Conservation (phyloP, 1,140 invertebrate genomes). For the Phthorimaea operculella region DNA sequence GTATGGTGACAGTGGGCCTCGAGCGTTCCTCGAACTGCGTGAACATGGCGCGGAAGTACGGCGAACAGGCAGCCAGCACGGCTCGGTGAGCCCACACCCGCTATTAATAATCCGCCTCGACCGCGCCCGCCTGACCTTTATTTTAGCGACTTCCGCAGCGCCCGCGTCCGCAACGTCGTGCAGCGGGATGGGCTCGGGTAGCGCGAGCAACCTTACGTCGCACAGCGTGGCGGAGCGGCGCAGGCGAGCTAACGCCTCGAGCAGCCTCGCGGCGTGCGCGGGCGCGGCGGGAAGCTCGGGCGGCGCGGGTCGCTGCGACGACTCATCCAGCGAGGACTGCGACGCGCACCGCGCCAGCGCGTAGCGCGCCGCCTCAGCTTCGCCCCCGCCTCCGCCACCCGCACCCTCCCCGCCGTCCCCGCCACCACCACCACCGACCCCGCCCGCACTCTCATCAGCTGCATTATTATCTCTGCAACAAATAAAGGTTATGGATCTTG, state of each 20-base stretch:
- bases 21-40: constrained; percentile 92
- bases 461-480: no score
- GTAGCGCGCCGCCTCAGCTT: constrained; percentile 1
- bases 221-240: constrained; percentile 90
- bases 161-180: constrained; percentile 76
- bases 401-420: background rate
- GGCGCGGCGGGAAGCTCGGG: constrained; percentile 70
- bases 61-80: constrained; percentile 91
- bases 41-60: constrained; percentile 99
- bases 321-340: constrained; percentile 90
- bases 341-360: constrained; percentile 77
- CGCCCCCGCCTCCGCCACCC: background rate
- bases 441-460: background rate
- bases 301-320: constrained; percentile 81
- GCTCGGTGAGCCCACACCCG: constrained; percentile 90
- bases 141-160: constrained; percentile 52
- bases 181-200: background rate
- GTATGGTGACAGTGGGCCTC: constrained; percentile 82
- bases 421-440: background rate
- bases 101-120: constrained; percentile 85
- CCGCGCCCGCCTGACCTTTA: constrained; percentile 70
- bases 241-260: constrained; percentile 89
- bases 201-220: constrained; percentile 79
- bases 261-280: constrained; percentile 87
- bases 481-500: no score